Evolutionary conservation across 1,140 invertebrate genomes (phyloP), one percentile per base, ranked within the genome.

Genomic region (Palaemon carinicauda): DNA sequence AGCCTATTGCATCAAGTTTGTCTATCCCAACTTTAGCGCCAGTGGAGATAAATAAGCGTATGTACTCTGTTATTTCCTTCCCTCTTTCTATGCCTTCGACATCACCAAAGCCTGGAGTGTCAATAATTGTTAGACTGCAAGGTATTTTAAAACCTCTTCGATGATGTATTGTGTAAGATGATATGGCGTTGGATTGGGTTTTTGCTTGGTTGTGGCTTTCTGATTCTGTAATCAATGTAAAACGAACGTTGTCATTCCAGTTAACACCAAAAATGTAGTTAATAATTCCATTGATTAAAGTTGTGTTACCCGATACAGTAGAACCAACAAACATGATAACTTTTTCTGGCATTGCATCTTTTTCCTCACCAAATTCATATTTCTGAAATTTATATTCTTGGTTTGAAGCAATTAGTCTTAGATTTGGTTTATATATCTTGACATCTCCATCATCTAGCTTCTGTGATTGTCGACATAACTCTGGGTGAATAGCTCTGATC

Each of bases 311-410:
- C 9, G 75, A 78, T 19, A 31, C 75, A 33, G 75, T 78, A 5
- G 24, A 15, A 7, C 75, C 75, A 24, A 78, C 31, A 24, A 78
- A 19, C 50, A 78, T 41, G 50, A 78, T 78, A 17, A 52, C 50
- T 17, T 78, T 78, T n/a, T 75, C n/a, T 75, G 33, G 3, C 9
- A 41, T 41, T 4, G 33, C 31, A 15, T 27, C n/a, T n/a, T 51
- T 71, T 10, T 51, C 12, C 19, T 50, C 33, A 71, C 60, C 80
- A 51, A 81, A 50, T 56, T 81, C 80, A 81, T n/a, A 71, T 33
- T 73, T 81, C 12, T 53, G 12, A 31, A 56, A 27, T 52, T 56
- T 29, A 31, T 60, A 12, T 4, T 31, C 5, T 31, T 1, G 1
- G 0, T 80, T 19, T 15, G 24, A 31, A 17, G 15, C 19, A 78